Evolutionary conservation across 2,888 invertebrate genomes (phyloP).

Genomic region (Onchidella celtica): DNA sequence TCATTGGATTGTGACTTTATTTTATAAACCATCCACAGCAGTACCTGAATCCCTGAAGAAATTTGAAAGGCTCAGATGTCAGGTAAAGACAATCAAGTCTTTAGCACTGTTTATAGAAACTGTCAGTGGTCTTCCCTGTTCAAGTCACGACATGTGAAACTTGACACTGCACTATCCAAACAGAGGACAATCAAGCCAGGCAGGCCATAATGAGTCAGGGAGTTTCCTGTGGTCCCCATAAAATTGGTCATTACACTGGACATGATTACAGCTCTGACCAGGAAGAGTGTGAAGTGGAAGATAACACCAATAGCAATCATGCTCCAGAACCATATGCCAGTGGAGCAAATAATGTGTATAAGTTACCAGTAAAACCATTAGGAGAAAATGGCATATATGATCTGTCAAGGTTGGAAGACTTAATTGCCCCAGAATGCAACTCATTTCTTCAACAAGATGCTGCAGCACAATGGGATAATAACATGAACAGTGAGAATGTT

Average conservation of each 20-base stretch:
- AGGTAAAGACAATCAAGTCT: not conserved
- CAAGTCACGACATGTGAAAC: not conserved
- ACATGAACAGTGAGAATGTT: slow-evolving; percentile 58
- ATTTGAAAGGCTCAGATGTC: too few species aligned
- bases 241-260: slow-evolving; percentile 5
- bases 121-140: slow-evolving; percentile 17
- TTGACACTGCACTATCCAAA: not conserved
- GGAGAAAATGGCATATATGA: too few species aligned
- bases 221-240: not conserved
- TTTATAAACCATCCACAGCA: too few species aligned
- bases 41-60: too few species aligned
- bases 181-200: not conserved
- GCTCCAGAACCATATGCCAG: too few species aligned
- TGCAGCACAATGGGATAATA: not conserved
- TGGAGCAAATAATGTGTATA: too few species aligned
- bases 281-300: not conserved
- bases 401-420: too few species aligned
- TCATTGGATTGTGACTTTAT: too few species aligned
- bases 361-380: too few species aligned
- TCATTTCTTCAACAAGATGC: not conserved
- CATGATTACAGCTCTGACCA: not conserved
- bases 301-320: slow-evolving; percentile 9
- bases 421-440: too few species aligned
- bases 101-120: not conserved
- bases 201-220: slow-evolving; percentile 2